A percentile compares a stretch with the other conserved stretches of the same genome.
phyloP scores from a whole-genome alignment of 64 coral and sea anemone species.

The Exaiptasia diaphana region DNA sequence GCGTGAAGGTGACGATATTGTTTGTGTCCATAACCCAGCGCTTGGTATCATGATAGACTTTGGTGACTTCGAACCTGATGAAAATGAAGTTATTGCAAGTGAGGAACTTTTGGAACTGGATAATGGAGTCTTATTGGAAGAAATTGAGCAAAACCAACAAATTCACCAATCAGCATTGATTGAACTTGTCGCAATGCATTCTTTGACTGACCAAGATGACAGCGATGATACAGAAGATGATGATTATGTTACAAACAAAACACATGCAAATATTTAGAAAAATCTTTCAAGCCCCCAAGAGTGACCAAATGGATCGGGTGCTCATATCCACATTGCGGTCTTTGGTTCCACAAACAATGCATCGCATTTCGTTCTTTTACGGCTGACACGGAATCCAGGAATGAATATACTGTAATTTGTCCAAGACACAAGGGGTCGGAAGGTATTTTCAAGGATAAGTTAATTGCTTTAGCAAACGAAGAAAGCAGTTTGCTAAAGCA shows the following conservation, averaged over 20 bases:
- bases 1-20: conserved; percentile 19
- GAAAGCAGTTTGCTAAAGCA: background rate
- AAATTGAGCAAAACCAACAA: conserved; percentile 21
- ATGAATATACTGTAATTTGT: conserved; percentile 43
- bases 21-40: background rate
- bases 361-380: background rate
- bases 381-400: background rate
- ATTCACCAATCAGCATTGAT: too few species aligned
- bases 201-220: too few species aligned
- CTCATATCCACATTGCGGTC: too few species aligned
- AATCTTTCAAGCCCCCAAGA: too few species aligned
- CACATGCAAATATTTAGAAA: too few species aligned
- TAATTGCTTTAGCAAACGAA: conserved; percentile 3
- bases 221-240: too few species aligned
- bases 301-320: too few species aligned
- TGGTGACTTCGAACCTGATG: conserved; percentile 30
- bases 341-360: too few species aligned
- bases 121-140: conserved; percentile 24
- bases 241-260: too few species aligned
- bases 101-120: conserved; percentile 37
- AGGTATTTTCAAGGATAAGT: conserved; percentile 1
- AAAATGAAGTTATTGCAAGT: background rate
- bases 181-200: too few species aligned
- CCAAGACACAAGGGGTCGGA: conserved; percentile 13
- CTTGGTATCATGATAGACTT: background rate